Conservation (phyloP, 2,888 invertebrate genomes). For the Dynastes grantii region DNA sequence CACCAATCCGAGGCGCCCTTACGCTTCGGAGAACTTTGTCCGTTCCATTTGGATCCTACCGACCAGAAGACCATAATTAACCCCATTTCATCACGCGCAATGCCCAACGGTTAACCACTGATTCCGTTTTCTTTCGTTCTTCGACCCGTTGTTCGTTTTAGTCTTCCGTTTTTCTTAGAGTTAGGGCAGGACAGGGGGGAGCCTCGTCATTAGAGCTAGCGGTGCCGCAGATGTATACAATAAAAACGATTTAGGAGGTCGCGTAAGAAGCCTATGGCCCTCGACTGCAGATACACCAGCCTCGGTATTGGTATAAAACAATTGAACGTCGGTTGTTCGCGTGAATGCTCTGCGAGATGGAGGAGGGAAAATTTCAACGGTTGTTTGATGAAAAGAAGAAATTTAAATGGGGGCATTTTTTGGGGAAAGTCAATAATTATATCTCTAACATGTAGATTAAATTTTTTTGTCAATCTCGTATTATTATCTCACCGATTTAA, state of each 20-base stretch:
- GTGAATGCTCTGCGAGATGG: not conserved
- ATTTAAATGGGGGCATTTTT: too few relatives aligned
- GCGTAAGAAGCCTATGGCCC: not conserved
- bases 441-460: too few relatives aligned
- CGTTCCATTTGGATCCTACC: slow-evolving; percentile 10
- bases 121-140: not conserved
- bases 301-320: not conserved
- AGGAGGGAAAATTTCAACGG: too few relatives aligned
- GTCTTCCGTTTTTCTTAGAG: not conserved
- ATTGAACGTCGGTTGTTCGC: not conserved
- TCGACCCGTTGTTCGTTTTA: not conserved
- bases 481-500: too few relatives aligned
- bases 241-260: slow-evolving; percentile 40
- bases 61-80: slow-evolving; percentile 33
- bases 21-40: not conserved
- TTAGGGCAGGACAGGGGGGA: not conserved
- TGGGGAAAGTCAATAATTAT: too few relatives aligned
- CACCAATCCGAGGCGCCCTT: not conserved
- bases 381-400: too few relatives aligned
- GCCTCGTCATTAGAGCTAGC: slow-evolving; percentile 1
- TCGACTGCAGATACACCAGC: not conserved
- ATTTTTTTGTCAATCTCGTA: too few relatives aligned
- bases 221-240: slow-evolving; percentile 29
- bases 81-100: slow-evolving; percentile 12
- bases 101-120: slow-evolving; percentile 1